Conservation (phyloP, 2,888 invertebrate genomes). For the Dermolepida albohirtum region DNA sequence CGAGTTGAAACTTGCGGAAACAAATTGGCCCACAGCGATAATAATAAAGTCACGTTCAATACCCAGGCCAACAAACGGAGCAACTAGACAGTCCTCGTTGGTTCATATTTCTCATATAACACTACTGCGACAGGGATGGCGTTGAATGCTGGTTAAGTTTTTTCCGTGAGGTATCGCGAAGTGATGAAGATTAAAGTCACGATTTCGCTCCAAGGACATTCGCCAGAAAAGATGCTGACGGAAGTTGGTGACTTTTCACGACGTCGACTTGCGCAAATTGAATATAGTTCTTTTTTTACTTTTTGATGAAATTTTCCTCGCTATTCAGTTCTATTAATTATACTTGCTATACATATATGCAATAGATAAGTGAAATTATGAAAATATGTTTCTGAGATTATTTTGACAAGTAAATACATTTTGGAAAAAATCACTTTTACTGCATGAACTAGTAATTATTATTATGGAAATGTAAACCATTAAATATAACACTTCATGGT, state of each 20-base stretch:
- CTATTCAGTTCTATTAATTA: too few species aligned
- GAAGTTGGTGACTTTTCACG: constrained; percentile 14
- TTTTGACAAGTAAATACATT: too few species aligned
- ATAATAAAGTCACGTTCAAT: constrained; percentile 48
- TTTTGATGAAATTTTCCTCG: not conserved
- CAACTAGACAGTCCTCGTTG: not conserved
- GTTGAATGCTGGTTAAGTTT: constrained; percentile 3
- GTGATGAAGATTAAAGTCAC: constrained; percentile 48
- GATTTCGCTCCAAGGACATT: constrained; percentile 36
- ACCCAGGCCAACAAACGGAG: not conserved
- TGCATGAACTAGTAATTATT: too few species aligned
- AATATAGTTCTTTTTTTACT: constrained; percentile 33
- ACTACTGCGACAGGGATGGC: not conserved
- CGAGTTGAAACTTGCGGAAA: constrained; percentile 6
- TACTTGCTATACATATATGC: too few species aligned
- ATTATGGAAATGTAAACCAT: too few species aligned
- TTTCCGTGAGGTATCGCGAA: constrained; percentile 17
- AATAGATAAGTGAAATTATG: too few species aligned
- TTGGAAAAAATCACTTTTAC: too few species aligned
- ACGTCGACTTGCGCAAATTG: constrained; percentile 36
- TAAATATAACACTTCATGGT: too few species aligned
- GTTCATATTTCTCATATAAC: not conserved
- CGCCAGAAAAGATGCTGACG: constrained; percentile 22
- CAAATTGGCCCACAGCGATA: constrained; percentile 41
- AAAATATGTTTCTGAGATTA: too few species aligned